Base-by-base conservation (phyloP, 2,113 vertebrate species). In the Tachycineta bicolor region DNA sequence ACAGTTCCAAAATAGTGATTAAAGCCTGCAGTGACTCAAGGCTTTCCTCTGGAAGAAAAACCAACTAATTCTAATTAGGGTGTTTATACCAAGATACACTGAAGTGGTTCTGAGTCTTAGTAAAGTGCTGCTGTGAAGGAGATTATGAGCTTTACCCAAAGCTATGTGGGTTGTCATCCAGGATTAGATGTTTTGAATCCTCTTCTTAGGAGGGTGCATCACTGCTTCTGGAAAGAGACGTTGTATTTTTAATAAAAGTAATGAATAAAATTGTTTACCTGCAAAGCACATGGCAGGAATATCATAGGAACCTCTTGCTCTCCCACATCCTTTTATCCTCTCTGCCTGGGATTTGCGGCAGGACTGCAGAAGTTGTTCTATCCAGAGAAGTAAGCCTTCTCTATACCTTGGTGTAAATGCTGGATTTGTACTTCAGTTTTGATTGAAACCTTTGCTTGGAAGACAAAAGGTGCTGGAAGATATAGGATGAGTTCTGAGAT, bases 281-380 rank as follows among this genome's bases (percentile, higher is more conserved):
- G 24, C 4, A 43, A 50, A 62, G 28, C 3, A 2, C 0, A 0
- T 33, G 18, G 7, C 4, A 31, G n/a, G 33, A 55, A 46, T 47
- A 3, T 55, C 5, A 16, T 4, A 24, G 12, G 53, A 80, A 19
- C 6, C 11, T 80, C 14, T 59, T 25, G 11, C 19, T 82, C 16
- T 33, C 9, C 4, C 12, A 4, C 5, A 10, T 65, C 2, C 5
- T 52, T 63, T 75, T 39, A 3, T 21, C 39, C 1, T 59, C 18
- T 46, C 8, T 26, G 10, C 12, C 11, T 46, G n/a, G 6, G 4
- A 6, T 9, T 68, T 64, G 10, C 73, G 59, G 17, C 1, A 12
- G 39, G 34, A 4, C 13, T 89, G 50, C 24, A 74, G 17, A 26
- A 53, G 5, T 3, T 33, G 15, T 17, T 46, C 12, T 58, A 2